Base-by-base conservation (phyloP, 2,113 vertebrate genomes). In the Eretmochelys imbricata region DNA sequence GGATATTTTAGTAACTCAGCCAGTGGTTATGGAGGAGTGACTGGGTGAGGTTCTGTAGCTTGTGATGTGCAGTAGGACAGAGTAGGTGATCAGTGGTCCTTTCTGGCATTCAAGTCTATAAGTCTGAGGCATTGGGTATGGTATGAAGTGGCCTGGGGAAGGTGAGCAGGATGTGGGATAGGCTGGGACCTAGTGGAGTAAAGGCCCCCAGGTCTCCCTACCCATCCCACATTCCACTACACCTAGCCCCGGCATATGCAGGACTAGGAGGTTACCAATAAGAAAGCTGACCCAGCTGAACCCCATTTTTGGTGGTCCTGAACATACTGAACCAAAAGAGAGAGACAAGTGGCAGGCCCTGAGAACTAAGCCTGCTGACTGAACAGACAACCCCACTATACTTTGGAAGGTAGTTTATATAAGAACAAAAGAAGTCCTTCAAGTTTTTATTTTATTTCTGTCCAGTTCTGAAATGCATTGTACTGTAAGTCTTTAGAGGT, bases 371-470 rank as follows among this genome's bases (percentile, higher is more conserved):
- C 17, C 62, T 69, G 35, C 17, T 69, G 62, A n/a, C 35, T 4
- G 35, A 69, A 69, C 62, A 20, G 35, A 69, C 31, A n/a, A 20
- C 17, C 4, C 35, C 62, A 69, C 8, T 69, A 8, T 19, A n/a
- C 35, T 69, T 17, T 96, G 82, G 86, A 92, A 96, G 85, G 20
- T 29, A 53, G 12, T 76, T 82, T 90, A 93, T 80, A 82, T 88
- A 42, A 88, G 80, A 88, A 54, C 53, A 94, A 93, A 91, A 91
- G 87, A 93, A 90, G 94, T 80, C 93, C 69, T 84, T 96, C 72
- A 19, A 1, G 48, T 65, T 85, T 59, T 84, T 59, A 81, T 48
- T 91, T 89, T 53, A 93, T 87, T 88, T 91, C 49, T 84, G 72
- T 53, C 85, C 49, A 29, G 38, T 65, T 93, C 35, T 89, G 59